These are phyloP conservation scores for Turritopsis dohrnii DNA, from an alignment of 30 jellyfish, hydroid and myxozoan species.

Conservation along the genomic window DNA sequence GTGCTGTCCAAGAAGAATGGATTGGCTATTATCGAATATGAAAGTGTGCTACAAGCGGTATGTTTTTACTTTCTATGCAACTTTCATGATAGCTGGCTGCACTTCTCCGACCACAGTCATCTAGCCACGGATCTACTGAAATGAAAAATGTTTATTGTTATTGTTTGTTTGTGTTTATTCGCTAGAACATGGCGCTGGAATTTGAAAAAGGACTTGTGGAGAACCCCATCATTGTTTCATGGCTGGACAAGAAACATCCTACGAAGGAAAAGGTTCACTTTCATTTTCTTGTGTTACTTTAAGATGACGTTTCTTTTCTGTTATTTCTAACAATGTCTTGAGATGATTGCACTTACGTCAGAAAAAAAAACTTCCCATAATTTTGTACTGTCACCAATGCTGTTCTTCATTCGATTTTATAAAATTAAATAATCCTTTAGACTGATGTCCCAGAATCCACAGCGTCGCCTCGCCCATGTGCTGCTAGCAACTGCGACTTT, in stretches of 20 bases:
- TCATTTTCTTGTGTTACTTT: not conserved
- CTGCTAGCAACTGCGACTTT: conserved; percentile 34
- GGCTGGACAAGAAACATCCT: conserved; percentile 41
- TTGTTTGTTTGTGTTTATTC: not conserved
- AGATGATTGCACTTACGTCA: not conserved
- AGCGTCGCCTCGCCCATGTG: not conserved
- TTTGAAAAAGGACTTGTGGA: conserved; percentile 68
- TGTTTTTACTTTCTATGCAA: too few species aligned
- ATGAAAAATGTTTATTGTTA: not conserved
- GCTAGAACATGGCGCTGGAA: conserved; percentile 67
- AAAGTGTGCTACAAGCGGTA: conserved; percentile 59
- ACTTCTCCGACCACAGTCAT: not conserved
- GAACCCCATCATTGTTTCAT: conserved; percentile 50
- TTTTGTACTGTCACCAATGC: not conserved
- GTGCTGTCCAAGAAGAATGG: conserved; percentile 74
- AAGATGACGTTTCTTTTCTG: not conserved
- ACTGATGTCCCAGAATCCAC: not conserved
- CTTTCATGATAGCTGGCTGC: not conserved
- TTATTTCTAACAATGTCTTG: not conserved
- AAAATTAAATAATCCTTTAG: not conserved
- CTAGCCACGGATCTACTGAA: not conserved
- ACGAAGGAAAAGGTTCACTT: not conserved
- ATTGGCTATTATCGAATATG: conserved; percentile 69
- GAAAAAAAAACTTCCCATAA: not conserved
- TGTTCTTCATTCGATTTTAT: not conserved